These are phyloP conservation scores for Dryocosmus kuriphilus DNA, from an alignment of 2,888 invertebrate species.

Conservation along the genomic window DNA sequence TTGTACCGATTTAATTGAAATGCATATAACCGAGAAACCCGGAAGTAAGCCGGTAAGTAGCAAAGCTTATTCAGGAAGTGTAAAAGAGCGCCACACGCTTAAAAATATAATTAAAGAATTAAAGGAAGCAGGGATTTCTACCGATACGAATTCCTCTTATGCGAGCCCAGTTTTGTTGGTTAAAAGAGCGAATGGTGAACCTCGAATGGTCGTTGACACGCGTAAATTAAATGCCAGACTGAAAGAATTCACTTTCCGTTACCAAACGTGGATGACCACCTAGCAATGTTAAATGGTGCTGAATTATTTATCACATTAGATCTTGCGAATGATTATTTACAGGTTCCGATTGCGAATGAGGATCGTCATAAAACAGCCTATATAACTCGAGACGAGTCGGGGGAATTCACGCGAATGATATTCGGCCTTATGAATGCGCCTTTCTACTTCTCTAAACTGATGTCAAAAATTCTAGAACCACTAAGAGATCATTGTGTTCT, in stretches of 20 bases:
- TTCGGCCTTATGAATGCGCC: conserved; percentile 64
- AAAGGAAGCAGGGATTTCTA: conserved; percentile 36
- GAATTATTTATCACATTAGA: conserved; percentile 41
- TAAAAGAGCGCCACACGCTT: not conserved
- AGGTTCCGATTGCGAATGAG: conserved; percentile 42
- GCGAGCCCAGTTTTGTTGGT: not conserved
- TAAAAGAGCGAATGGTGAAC: not conserved
- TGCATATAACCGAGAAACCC: conserved; percentile 29
- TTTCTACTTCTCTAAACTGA: conserved; percentile 47
- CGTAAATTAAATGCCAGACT: conserved; percentile 42
- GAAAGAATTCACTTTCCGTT: conserved; percentile 42
- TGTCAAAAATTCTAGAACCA: conserved; percentile 6
- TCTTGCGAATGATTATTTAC: conserved; percentile 48
- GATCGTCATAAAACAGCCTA: conserved; percentile 41
- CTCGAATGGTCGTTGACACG: conserved; percentile 44
- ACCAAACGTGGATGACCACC: conserved; percentile 43
- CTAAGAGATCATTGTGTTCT: conserved; percentile 52
- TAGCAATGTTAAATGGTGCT: conserved; percentile 18
- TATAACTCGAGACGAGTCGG: conserved; percentile 45
- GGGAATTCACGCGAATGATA: conserved; percentile 40
- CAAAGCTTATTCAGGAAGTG: conserved; percentile 26
- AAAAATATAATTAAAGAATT: conserved; percentile 41
- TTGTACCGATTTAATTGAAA: conserved; percentile 29
- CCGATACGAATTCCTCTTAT: conserved; percentile 3
- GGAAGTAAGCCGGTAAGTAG: conserved; percentile 40